Conservation (phyloP, 2,888 invertebrate species). For the Drosophila niveifrons region DNA sequence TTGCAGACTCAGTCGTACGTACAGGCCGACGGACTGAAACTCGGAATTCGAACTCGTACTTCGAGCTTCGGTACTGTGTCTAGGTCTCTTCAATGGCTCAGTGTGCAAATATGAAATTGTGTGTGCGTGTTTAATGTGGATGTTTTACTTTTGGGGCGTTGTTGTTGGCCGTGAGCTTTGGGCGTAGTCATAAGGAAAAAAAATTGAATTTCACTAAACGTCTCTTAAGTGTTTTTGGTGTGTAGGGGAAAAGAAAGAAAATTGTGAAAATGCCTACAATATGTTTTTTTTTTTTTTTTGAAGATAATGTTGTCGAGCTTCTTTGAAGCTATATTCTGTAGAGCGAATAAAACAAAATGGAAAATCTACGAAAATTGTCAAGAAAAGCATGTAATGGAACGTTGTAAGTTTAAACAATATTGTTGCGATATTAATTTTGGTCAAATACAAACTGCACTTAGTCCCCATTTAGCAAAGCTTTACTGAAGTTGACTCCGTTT, state of each 20-base stretch:
- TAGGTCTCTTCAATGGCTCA: slow-evolving; percentile 44
- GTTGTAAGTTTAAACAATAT: background rate
- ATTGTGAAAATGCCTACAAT: slow-evolving; percentile 53
- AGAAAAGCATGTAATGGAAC: background rate
- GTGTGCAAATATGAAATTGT: slow-evolving; percentile 25
- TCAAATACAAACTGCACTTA: slow-evolving; percentile 2
- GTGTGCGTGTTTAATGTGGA: slow-evolving; percentile 37
- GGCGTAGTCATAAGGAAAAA: slow-evolving; percentile 50
- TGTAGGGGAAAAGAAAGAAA: slow-evolving; percentile 8
- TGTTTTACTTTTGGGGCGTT: slow-evolving; percentile 72
- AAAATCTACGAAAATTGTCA: background rate
- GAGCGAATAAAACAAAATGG: background rate
- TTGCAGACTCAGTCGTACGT: slow-evolving; percentile 63
- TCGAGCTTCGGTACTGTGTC: slow-evolving; percentile 52
- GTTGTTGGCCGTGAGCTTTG: slow-evolving; percentile 48
- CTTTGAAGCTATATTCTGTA: slow-evolving; percentile 7
- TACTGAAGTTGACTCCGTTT: slow-evolving; percentile 3
- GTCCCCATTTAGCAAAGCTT: background rate
- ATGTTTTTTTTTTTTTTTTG: slow-evolving; percentile 56
- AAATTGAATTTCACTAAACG: slow-evolving; percentile 67
- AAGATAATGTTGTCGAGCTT: background rate
- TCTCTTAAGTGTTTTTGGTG: slow-evolving; percentile 54
- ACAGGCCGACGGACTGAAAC: slow-evolving; percentile 52
- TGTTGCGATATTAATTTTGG: background rate
- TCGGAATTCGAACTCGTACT: slow-evolving; percentile 25